Evolutionary conservation across 1,140 invertebrate species (phyloP).

Genomic region (Riptortus pedestris): DNA sequence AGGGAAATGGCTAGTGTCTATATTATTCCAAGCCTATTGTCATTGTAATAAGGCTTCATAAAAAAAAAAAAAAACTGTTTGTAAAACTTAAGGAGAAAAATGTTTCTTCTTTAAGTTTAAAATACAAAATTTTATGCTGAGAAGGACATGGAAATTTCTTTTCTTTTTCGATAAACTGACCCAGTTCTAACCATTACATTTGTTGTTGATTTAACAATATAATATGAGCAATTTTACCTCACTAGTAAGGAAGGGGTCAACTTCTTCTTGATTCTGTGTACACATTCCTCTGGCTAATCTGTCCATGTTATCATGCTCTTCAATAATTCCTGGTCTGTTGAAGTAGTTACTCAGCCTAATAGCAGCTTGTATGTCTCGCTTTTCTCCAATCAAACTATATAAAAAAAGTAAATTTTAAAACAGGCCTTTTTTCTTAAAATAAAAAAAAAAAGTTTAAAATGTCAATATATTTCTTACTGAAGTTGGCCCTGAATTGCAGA

Average conservation of each 20-base stretch:
- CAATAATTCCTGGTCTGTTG: conserved; percentile 56
- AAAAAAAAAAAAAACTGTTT: not conserved
- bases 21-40: too few relatives aligned
- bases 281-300: conserved; percentile 57
- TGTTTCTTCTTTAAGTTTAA: not conserved
- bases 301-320: conserved; percentile 57
- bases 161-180: too few relatives aligned
- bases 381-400: conserved; percentile 53
- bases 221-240: too few relatives aligned
- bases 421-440: not conserved
- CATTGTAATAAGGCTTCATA: too few relatives aligned
- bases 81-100: not conserved
- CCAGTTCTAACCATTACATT: too few relatives aligned
- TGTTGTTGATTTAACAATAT: too few relatives aligned
- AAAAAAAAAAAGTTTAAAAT: not conserved
- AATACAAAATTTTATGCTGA: not conserved
- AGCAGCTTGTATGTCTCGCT: conserved; percentile 44
- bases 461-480: conserved; percentile 46
- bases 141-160: too few relatives aligned
- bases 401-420: conserved; percentile 1
- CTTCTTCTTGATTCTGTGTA: conserved; percentile 56
- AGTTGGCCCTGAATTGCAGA: conserved; percentile 66
- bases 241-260: conserved; percentile 58
- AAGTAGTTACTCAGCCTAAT: conserved; percentile 67
- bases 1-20: too few relatives aligned